These are phyloP conservation scores for Glyptemys insculpta DNA, from an alignment of 2,797 vertebrate genomes.

Conservation along the genomic window DNA sequence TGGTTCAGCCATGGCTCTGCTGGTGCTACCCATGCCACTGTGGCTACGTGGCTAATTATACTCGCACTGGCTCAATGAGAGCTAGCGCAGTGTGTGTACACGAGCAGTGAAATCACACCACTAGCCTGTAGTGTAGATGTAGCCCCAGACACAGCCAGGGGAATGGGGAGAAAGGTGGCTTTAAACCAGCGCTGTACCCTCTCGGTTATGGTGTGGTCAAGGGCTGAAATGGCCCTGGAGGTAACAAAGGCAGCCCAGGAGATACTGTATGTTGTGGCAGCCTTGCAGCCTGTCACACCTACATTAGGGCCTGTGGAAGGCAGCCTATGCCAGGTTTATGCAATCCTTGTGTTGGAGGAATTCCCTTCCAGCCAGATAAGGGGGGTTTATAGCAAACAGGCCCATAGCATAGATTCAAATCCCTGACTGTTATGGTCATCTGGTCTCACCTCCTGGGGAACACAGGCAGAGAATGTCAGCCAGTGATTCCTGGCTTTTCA, in stretches of 20 bases:
- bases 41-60: not conserved
- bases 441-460: not conserved
- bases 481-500: not conserved
- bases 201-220: not conserved
- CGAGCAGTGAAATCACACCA: not conserved
- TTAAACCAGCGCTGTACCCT: not conserved
- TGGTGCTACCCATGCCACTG: not conserved
- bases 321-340: not conserved
- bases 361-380: not conserved
- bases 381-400: rapidly evolving
- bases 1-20: not conserved
- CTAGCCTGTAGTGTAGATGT: not conserved
- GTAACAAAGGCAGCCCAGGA: not conserved
- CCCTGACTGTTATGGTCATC: not conserved
- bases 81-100: not conserved
- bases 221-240: not conserved
- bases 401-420: not conserved
- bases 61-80: not conserved
- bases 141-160: not conserved
- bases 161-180: not conserved
- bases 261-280: not conserved
- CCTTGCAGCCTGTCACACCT: not conserved
- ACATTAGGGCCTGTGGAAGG: not conserved
- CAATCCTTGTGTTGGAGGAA: rapidly evolving
- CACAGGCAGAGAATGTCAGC: not conserved